Evolutionary conservation across 2,888 invertebrate species (phyloP), one percentile per base, ranked within the genome.

Genomic region (Pseudococcus viburni): DNA sequence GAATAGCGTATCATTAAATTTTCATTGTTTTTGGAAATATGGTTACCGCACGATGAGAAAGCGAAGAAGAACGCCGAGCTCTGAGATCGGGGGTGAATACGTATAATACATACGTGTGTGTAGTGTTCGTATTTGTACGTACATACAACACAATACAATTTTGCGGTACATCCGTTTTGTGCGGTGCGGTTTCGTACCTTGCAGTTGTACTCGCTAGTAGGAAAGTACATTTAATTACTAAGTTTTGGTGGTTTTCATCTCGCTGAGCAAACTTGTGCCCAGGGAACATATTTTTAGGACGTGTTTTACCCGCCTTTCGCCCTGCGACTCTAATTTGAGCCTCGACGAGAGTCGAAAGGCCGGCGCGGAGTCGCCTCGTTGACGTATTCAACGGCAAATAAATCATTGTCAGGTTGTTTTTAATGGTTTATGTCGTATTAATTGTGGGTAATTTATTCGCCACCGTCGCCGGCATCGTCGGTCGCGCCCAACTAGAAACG

Each of bases 361-460:
- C 59, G 59, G 6, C 59, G 19, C 19, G 26, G 26, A 33, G 26
- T 33, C 3, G 26, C 19, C 5, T 9, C 19, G 19, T 3, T 73
- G 68, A 73, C 68, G 68, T 73, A 73, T 73, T 73, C 68, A 73
- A 73, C 68, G 8, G 68, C 33, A 33, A 73, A 73, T 73, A 73
- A 73, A 73, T 73, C 68, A 73, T 73, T 73, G 68, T 73, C 68
- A 73, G 68, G 68, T 73, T 73, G 68, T 73, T 64, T 64, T 64
- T 64, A 64, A 64, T 64, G 64, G 64, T 64, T 73, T 73, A 73
- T 73, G 68, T 73, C 68, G 33, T 73, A 73, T 73, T 73, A 73
- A 73, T 73, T 73, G 68, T 73, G 68, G 68, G 68, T 73, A 73
- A 73, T 73, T 73, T 73, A 73, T 73, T 73, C 68, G 68, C 68